Conservation (phyloP, 2,888 invertebrate genomes). For the Callyntrura guangdongensis region DNA sequence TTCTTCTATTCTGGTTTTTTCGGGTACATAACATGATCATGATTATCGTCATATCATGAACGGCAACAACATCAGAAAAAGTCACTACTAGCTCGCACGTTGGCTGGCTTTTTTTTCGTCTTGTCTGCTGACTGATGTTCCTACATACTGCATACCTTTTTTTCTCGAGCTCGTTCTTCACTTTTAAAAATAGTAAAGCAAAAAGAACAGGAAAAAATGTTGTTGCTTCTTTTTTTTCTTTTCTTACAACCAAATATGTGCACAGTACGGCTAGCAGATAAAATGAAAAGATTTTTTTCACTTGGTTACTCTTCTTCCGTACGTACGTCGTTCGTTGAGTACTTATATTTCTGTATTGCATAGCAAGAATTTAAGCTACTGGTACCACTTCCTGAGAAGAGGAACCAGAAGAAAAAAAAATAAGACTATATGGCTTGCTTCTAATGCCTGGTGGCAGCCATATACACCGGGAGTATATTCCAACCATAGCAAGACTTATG, state of each 20-base stretch:
- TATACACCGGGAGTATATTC: background rate
- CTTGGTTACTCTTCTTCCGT: background rate
- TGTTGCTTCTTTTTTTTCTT: conserved; percentile 21
- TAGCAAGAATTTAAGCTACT: background rate
- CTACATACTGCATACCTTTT: background rate
- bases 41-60: background rate
- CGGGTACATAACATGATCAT: conserved; percentile 13
- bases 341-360: background rate
- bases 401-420: background rate
- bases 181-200: background rate
- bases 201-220: conserved; percentile 23
- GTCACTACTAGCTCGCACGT: conserved; percentile 37
- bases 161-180: conserved; percentile 11
- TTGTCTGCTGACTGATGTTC: background rate
- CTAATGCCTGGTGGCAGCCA: background rate
- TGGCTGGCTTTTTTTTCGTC: background rate
- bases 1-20: conserved; percentile 22
- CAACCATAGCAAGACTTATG: conserved; percentile 34
- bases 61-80: conserved; percentile 39
- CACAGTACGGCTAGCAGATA: conserved; percentile 6
- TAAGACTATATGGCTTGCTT: background rate
- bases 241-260: background rate
- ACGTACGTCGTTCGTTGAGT: background rate
- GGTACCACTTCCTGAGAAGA: background rate
- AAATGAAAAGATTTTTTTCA: conserved; percentile 17